Conservation (phyloP, 2,113 vertebrate genomes). For the Spea bombifrons region DNA sequence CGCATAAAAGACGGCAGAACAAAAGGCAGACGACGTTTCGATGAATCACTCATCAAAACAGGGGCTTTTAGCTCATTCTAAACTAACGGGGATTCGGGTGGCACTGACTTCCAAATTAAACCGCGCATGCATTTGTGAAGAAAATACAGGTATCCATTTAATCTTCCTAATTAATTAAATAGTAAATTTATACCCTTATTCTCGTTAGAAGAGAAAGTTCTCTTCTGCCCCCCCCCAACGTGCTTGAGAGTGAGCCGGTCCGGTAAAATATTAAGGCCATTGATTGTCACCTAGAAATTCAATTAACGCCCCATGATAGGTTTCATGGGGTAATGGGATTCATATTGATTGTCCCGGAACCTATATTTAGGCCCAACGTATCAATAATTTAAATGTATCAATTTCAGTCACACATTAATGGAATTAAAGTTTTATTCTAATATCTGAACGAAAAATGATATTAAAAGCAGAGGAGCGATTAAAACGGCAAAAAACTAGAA, state of each 20-base stretch:
- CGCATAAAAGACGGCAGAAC: not conserved
- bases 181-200: too few species aligned
- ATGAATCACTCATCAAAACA: conserved; percentile 4
- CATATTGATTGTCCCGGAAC: conserved; percentile 1
- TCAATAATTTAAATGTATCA: conserved; percentile 30
- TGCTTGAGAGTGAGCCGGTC: not conserved
- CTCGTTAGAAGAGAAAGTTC: too few species aligned
- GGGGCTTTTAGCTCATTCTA: too few species aligned
- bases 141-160: too few species aligned
- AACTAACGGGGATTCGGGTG: too few species aligned
- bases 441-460: not conserved
- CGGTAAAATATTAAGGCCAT: conserved; percentile 22
- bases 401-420: not conserved
- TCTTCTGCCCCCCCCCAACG: not conserved
- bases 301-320: conserved; percentile 20
- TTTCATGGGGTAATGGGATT: conserved; percentile 4
- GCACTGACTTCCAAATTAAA: too few species aligned
- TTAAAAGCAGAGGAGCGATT: not conserved
- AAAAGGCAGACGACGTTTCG: conserved; percentile 6
- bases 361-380: not conserved
- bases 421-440: conserved; percentile 10
- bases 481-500: not conserved
- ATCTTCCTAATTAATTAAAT: too few species aligned
- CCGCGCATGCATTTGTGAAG: too few species aligned
- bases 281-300: conserved; percentile 5